Conservation (phyloP, 2,797 vertebrate genomes). For the Pygocentrus nattereri region DNA sequence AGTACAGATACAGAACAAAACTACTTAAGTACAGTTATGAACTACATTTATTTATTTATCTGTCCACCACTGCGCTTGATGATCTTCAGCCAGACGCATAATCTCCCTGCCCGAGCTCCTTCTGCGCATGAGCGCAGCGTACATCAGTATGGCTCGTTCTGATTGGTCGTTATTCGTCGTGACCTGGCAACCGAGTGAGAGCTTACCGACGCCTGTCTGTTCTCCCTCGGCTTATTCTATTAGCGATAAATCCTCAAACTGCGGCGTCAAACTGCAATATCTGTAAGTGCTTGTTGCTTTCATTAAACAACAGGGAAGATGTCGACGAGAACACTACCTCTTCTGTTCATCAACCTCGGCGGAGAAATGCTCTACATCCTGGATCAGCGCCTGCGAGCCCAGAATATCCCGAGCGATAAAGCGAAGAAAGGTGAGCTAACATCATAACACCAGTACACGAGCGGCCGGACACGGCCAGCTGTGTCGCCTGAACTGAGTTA, state of each 20-base stretch:
- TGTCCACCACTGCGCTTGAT: too few species aligned
- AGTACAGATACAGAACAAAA: too few species aligned
- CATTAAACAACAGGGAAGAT: conserved; percentile 65
- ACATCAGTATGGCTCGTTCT: conserved; percentile 50
- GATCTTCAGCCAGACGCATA: too few species aligned
- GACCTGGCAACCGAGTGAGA: conserved; percentile 81
- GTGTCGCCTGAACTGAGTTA: not conserved
- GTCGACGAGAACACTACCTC: conserved; percentile 89
- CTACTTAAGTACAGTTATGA: too few species aligned
- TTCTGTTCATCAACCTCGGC: conserved; percentile 96
- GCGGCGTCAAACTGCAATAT: not conserved
- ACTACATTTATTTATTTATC: too few species aligned
- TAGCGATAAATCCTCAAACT: not conserved
- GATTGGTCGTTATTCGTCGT: conserved; percentile 75
- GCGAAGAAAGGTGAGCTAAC: conserved; percentile 90
- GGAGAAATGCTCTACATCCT: conserved; percentile 99
- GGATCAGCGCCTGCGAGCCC: conserved; percentile 94
- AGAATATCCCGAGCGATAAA: conserved; percentile 95
- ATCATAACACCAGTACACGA: too few species aligned
- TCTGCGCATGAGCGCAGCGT: not conserved
- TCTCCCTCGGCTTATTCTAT: not conserved
- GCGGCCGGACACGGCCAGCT: not conserved
- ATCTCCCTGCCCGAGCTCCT: not conserved
- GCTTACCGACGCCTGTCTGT: conserved; percentile 55
- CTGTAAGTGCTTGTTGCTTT: not conserved